A percentile compares a stretch with the other conserved stretches of the same genome.
Conservation (phyloP, 2,888 invertebrate species). For the Muscina levida region DNA sequence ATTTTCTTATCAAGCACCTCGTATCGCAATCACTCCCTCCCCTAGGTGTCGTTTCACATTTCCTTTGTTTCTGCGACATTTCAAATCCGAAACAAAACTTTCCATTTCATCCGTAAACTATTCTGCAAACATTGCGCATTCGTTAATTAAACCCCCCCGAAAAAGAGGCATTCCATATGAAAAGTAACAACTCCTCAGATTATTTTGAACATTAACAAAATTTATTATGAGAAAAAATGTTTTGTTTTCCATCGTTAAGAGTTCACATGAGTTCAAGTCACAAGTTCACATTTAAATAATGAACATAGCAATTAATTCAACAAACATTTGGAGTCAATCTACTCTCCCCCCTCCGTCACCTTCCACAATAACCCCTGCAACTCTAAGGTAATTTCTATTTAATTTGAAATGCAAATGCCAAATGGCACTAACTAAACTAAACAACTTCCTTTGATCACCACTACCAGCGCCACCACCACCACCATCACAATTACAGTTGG, state of each 20-base stretch:
- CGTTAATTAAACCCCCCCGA: slow-evolving; percentile 4
- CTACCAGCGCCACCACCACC: too few species aligned
- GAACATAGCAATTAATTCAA: slow-evolving; percentile 51
- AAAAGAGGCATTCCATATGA: slow-evolving; percentile 12
- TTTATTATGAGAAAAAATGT: slow-evolving; percentile 56
- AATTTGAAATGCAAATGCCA: slow-evolving; percentile 60
- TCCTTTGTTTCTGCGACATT: too few species aligned
- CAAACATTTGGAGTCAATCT: slow-evolving; percentile 19
- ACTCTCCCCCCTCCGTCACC: too few species aligned
- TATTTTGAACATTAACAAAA: slow-evolving; percentile 38
- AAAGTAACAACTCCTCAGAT: neutral
- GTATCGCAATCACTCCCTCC: too few species aligned
- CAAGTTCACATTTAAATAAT: slow-evolving; percentile 52
- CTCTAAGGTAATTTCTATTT: slow-evolving; percentile 39
- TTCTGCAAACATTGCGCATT: neutral
- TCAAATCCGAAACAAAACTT: too few species aligned
- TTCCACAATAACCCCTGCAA: too few species aligned
- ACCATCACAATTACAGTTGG: too few species aligned
- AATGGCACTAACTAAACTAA: slow-evolving; percentile 38
- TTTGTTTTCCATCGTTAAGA: slow-evolving; percentile 19
- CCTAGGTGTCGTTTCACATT: too few species aligned
- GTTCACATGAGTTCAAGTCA: slow-evolving; percentile 61
- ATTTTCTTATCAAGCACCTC: too few species aligned
- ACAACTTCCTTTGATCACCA: slow-evolving; percentile 48
- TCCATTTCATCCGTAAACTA: slow-evolving; percentile 7